Base-by-base conservation (phyloP, 1,140 invertebrate species). In the Eubasilissa regina region DNA sequence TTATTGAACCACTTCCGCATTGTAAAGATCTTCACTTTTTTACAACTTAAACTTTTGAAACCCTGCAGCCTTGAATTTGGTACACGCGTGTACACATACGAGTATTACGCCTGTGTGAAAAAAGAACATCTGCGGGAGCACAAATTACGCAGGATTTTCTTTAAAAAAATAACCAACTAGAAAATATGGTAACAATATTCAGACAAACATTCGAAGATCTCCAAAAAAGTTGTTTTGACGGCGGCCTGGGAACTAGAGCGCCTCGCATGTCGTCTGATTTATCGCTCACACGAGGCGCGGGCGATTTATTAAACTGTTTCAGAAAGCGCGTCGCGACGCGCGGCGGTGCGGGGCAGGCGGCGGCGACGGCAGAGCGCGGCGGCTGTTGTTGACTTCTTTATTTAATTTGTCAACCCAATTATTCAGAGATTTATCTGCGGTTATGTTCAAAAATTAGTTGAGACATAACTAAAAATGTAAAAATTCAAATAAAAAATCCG, bases 181-280 rank as follows among this genome's bases (percentile, higher is more conserved):
- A 15, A 51, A 1, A 12, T 51, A 51, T 51, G 48, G 48, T 1
- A 51, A 51, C 11, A 51, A 13, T 3, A 15, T 13, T 51, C n/a
- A 12, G 48, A 15, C 48, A 51, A 15, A 13, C 48, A 51, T 13
- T 58, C 19, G 53, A 58, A 58, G 11, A 19, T 11, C 17, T 56
- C 11, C 4, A 58, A 58, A 35, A 35, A 35, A 35, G 25, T 19
- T 58, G 21, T 58, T 11, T 58, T 43, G 7, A 13, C 19, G 60
- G 66, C 47, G 66, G 66, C 45, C 45, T 70, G 66, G 45, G 66
- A 51, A 51, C 17, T 12, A 10, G 44, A 8, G 15, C 66, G 66
- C 45, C 66, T 70, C 48, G 66, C 11, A 8, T 48, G 48, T 66
- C 13, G 17, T 10, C 25, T 70, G 66, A 70, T 70, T 70, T 70